Evolutionary conservation across 2,888 invertebrate genomes (phyloP).

Genomic region (Tricholauxania praeusta): DNA sequence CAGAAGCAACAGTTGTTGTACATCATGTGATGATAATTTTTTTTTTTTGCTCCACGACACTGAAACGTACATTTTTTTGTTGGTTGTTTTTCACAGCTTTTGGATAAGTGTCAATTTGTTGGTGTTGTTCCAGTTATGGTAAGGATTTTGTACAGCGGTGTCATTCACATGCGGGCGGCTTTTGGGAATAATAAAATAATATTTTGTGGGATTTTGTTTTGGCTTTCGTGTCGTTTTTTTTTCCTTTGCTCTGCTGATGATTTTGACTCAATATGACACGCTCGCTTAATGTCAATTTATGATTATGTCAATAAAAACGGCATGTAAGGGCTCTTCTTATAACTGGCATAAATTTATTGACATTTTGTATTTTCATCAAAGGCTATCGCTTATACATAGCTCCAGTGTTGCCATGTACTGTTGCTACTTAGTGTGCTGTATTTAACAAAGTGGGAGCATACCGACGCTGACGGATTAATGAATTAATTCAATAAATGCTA

Average conservation of each 20-base stretch:
- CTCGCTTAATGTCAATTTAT: conserved; percentile 27
- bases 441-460: neutral
- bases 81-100: conserved; percentile 21
- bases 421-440: neutral
- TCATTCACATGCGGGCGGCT: conserved; percentile 5
- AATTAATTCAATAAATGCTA: conserved; percentile 3
- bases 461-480: conserved; percentile 11
- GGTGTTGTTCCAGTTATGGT: conserved; percentile 3
- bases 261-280: conserved; percentile 27
- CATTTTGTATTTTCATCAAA: conserved; percentile 4
- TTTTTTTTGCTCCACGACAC: conserved; percentile 3
- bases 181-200: conserved; percentile 8
- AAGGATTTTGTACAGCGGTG: neutral
- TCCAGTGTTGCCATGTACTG: neutral
- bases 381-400: neutral
- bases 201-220: neutral
- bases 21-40: neutral
- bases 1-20: conserved; percentile 12
- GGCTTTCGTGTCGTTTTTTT: neutral
- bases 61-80: neutral
- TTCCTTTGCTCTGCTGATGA: neutral
- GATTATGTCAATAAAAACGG: conserved; percentile 18
- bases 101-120: conserved; percentile 29
- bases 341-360: conserved; percentile 25
- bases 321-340: conserved; percentile 3